Conservation (phyloP, 2,113 vertebrate genomes). For the human (Homo sapiens) region GRCh38 chr4:148949501-148950000, state of each 20-base stretch:
- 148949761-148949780: background rate
- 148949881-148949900: constrained; percentile 59
- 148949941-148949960: constrained; percentile 90
- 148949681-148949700: background rate
- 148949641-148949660: background rate
- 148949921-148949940: constrained; percentile 83
- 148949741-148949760: background rate
- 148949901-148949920: constrained; percentile 80
- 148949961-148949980: constrained; percentile 90
- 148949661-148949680: background rate
- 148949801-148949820: background rate
- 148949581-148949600: background rate
- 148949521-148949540: background rate
- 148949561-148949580: background rate
- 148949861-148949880: constrained; percentile 59
- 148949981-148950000: constrained; percentile 90
- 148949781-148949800: background rate
- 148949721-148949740: background rate
- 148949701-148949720: background rate
- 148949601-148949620: constrained; percentile 1
- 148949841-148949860: constrained; percentile 32
- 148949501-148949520: background rate
- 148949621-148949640: background rate
- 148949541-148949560: background rate
- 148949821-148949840: background rate